phyloP scores from a whole-genome alignment of 2,888 invertebrate species.

The Parelbella ahira region DNA sequence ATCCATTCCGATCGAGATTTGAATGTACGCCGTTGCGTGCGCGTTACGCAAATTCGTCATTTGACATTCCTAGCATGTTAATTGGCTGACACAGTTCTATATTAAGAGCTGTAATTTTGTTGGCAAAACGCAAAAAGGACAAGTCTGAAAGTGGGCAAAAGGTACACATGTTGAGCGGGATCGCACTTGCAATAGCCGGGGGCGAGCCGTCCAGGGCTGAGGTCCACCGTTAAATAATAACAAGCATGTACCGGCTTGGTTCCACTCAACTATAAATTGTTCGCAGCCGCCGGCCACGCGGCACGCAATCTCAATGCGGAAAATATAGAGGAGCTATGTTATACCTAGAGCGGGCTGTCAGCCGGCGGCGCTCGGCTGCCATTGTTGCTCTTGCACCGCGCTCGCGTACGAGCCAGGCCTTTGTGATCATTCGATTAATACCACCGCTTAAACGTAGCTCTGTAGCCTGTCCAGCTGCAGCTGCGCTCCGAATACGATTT shows the following conservation, averaged over 20 bases:
- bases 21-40: slow-evolving; percentile 15
- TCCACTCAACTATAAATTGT: slow-evolving; percentile 73
- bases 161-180: slow-evolving; percentile 51
- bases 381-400: slow-evolving; percentile 43
- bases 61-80: slow-evolving; percentile 7
- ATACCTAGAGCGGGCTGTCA: slow-evolving; percentile 42
- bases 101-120: slow-evolving; percentile 28
- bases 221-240: slow-evolving; percentile 70
- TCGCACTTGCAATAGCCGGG: slow-evolving; percentile 59
- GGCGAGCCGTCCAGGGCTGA: slow-evolving; percentile 54
- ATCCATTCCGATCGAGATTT: slow-evolving; percentile 16
- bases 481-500: slow-evolving; percentile 3
- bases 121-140: slow-evolving; percentile 21
- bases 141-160: slow-evolving; percentile 24
- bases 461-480: slow-evolving; percentile 5
- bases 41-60: slow-evolving; percentile 8
- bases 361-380: slow-evolving; percentile 49
- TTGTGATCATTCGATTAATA: slow-evolving; percentile 28
- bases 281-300: slow-evolving; percentile 71
- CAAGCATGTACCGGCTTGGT: slow-evolving; percentile 53
- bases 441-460: slow-evolving; percentile 6
- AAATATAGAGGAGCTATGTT: slow-evolving; percentile 50
- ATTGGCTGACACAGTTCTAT: slow-evolving; percentile 31
- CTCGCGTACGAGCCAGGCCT: slow-evolving; percentile 31
- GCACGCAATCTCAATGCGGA: slow-evolving; percentile 79